Base-by-base conservation (phyloP, 2,113 vertebrate species). In the Lontra canadensis region DNA sequence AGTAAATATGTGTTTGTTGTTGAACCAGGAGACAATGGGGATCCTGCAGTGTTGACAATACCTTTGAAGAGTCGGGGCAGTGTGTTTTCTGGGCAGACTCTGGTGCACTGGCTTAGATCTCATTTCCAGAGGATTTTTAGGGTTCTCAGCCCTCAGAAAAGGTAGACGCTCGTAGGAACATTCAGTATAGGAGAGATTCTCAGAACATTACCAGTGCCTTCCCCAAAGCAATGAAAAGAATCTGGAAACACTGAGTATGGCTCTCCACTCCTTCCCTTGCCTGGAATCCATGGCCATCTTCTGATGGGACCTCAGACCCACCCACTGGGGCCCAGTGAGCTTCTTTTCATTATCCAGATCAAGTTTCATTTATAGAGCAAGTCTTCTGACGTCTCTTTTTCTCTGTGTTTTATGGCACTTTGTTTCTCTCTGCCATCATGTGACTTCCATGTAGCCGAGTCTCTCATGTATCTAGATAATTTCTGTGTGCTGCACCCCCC, bases 401-500 rank as follows among this genome's bases (percentile, higher is more conserved):
- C 44, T n/a, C 17, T n/a, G 36, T n/a, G 7, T 55, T 47, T 36
- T 39, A 1, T 10, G 20, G 7, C 20, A 57, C 8, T 52, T 36
- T 18, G 26, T 90, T 65, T 6, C 7, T 18, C 49, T 59, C 39
- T 0, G 6, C 34, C 47, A 4, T 31, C 4, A 7, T 14, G 3
- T n/a, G 26, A 80, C 34, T 34, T 11, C 4, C 18, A 15, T 1
- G 1, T 47, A 67, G 25, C 31, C 59, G 52, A 6, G 20, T n/a
- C 3, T 76, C 20, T 39, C 52, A 26, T 34, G 25, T 6, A 9
- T 52, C 3, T 36, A 36, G 5, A 25, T 36, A 59, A 13, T 13
- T 65, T 21, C 6, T 23, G 0, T 12, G 23, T 9, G 9, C 25
- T 6, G 52, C 21, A 57, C 34, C 42, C 39, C 25, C 17, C 0